Evolutionary conservation across 2,797 vertebrate species (phyloP).

Genomic region (Pangasius krempfi): DNA sequence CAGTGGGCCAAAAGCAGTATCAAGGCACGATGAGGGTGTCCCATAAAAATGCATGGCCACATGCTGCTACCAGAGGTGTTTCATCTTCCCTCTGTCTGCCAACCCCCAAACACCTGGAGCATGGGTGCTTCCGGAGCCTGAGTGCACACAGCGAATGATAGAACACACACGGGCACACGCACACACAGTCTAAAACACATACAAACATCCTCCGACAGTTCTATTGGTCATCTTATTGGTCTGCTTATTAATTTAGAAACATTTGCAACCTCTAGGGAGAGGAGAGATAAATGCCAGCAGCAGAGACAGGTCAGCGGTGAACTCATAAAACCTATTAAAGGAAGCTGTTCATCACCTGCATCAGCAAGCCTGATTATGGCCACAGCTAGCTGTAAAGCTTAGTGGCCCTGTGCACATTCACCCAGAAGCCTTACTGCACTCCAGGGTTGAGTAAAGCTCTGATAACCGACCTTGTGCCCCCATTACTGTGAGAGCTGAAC

Average conservation of each 20-base stretch:
- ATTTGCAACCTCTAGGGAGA: slow-evolving; percentile 76
- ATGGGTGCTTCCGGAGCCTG: slow-evolving; percentile 45
- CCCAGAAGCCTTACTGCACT: slow-evolving; percentile 46
- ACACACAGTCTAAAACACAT: slow-evolving; percentile 44
- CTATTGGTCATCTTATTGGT: slow-evolving; percentile 63
- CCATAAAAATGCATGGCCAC: slow-evolving; percentile 69
- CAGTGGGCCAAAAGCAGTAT: slow-evolving; percentile 56
- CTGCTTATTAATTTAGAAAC: slow-evolving; percentile 83
- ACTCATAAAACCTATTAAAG: slow-evolving; percentile 82
- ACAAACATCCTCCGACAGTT: slow-evolving; percentile 40
- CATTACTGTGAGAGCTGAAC: slow-evolving; percentile 55
- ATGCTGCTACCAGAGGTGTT: slow-evolving; percentile 75
- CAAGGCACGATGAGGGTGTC: slow-evolving; percentile 55
- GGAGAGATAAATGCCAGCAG: slow-evolving; percentile 79
- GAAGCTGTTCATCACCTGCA: slow-evolving; percentile 75
- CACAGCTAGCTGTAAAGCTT: slow-evolving; percentile 64
- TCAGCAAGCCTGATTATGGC: slow-evolving; percentile 78
- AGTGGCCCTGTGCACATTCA: slow-evolving; percentile 43
- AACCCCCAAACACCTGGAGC: slow-evolving; percentile 69
- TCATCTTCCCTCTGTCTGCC: slow-evolving; percentile 68
- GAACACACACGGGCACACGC: slow-evolving; percentile 28
- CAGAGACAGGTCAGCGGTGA: slow-evolving; percentile 73
- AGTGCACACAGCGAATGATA: slow-evolving; percentile 48
- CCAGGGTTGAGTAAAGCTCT: slow-evolving; percentile 35
- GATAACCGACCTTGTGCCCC: slow-evolving; percentile 47